Evolutionary conservation across 1,140 invertebrate genomes (phyloP).

Genomic region (Cydia strobilella): DNA sequence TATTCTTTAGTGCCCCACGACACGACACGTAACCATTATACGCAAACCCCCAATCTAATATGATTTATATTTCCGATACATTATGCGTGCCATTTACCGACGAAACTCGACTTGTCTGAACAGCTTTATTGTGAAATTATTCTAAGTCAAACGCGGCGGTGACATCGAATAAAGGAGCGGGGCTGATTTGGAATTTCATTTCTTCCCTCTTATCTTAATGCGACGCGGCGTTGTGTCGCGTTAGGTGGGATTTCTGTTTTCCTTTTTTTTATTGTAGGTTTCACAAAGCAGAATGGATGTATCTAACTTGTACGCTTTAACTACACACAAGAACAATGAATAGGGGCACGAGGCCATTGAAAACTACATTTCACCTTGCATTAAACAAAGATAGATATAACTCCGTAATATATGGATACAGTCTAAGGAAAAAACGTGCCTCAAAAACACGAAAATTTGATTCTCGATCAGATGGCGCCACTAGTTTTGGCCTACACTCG

Average conservation of each 20-base stretch:
- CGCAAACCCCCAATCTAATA: slow-evolving; percentile 62
- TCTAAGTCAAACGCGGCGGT: slow-evolving; percentile 43
- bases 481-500: too few relatives aligned
- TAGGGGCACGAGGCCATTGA: too few relatives aligned
- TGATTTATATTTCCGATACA: slow-evolving; percentile 70
- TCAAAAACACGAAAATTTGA: too few relatives aligned
- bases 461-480: too few relatives aligned
- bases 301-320: slow-evolving; percentile 21
- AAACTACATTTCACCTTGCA: too few relatives aligned
- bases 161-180: slow-evolving; percentile 52
- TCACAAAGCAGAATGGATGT: slow-evolving; percentile 33
- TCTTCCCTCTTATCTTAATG: slow-evolving; percentile 58
- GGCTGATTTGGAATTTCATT: slow-evolving; percentile 60
- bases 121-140: slow-evolving; percentile 51
- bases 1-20: slow-evolving; percentile 63
- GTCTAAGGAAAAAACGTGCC: too few relatives aligned
- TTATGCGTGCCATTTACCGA: slow-evolving; percentile 57
- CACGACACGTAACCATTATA: slow-evolving; percentile 60
- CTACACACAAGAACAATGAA: neutral
- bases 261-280: slow-evolving; percentile 39
- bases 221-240: slow-evolving; percentile 42
- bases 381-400: too few relatives aligned
- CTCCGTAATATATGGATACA: too few relatives aligned
- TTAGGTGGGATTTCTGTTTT: slow-evolving; percentile 39
- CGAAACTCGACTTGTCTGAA: slow-evolving; percentile 47